phyloP scores from a whole-genome alignment of 2,113 vertebrate species.

The Mus musculus region DNA sequence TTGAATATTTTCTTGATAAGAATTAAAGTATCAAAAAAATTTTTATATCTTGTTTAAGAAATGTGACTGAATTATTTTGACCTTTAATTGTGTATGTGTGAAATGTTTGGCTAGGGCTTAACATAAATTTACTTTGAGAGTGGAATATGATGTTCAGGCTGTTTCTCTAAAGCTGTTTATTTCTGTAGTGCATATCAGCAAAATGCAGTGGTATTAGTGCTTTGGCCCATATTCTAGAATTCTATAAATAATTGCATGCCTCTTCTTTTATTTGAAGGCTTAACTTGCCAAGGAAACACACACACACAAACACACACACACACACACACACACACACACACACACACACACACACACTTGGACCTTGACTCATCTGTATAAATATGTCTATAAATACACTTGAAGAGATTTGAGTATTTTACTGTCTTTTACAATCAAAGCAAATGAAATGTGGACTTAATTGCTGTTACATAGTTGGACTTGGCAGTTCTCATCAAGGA shows the following conservation, averaged over 20 bases:
- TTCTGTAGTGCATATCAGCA: neutral
- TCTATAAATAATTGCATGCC: conserved; percentile 6
- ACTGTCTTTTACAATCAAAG: conserved; percentile 44
- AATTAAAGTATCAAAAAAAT: conserved; percentile 5
- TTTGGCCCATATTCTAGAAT: conserved; percentile 25
- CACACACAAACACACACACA: neutral
- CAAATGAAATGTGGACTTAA: conserved; percentile 49
- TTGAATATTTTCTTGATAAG: neutral
- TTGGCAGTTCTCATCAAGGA: conserved; percentile 55
- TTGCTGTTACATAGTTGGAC: conserved; percentile 63
- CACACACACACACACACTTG: neutral
- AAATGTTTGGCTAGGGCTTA: neutral
- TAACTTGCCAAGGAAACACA: neutral
- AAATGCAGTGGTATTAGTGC: conserved; percentile 4
- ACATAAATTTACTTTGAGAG: conserved; percentile 1
- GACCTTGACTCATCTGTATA: conserved; percentile 29
- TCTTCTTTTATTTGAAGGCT: conserved; percentile 1
- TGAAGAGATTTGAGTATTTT: conserved; percentile 63
- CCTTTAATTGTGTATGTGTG: neutral
- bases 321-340: neutral
- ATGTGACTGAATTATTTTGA: conserved; percentile 8
- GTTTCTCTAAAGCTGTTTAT: neutral
- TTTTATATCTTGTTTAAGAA: neutral
- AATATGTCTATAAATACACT: conserved; percentile 39
- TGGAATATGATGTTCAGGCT: neutral